These are phyloP conservation scores for Castor canadensis DNA, from an alignment of 2,113 vertebrate species.

Conservation along the genomic window DNA sequence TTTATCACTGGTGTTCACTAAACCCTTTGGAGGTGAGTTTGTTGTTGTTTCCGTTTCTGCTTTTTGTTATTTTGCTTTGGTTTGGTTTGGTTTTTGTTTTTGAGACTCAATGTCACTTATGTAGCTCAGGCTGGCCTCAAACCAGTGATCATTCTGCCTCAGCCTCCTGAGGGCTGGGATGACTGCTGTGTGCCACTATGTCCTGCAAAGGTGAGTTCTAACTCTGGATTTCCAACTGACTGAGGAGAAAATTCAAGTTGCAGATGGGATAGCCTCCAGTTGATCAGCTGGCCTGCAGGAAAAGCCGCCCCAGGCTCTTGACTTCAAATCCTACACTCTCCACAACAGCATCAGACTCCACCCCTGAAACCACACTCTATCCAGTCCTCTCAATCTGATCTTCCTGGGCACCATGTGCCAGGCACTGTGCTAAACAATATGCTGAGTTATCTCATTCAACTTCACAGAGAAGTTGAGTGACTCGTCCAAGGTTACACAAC, in stretches of 20 bases:
- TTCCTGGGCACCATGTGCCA: fast-evolving
- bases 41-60: too few species aligned
- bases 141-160: background rate
- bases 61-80: too few species aligned
- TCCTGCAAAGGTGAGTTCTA: background rate
- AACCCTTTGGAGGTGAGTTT: background rate
- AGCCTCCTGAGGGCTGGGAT: background rate
- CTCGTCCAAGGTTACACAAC: background rate
- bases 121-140: background rate
- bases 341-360: too few species aligned
- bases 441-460: background rate
- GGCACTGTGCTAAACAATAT: background rate
- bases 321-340: background rate
- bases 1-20: background rate
- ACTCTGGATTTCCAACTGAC: background rate
- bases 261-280: background rate
- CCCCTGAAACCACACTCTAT: background rate
- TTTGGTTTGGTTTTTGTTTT: background rate
- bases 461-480: background rate
- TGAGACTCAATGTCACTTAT: background rate
- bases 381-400: background rate
- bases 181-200: too few species aligned
- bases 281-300: background rate
- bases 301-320: fast-evolving
- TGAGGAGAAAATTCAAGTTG: background rate